phyloP scores from a whole-genome alignment of 1,140 invertebrate genomes.

The Drosophila nikananu region DNA sequence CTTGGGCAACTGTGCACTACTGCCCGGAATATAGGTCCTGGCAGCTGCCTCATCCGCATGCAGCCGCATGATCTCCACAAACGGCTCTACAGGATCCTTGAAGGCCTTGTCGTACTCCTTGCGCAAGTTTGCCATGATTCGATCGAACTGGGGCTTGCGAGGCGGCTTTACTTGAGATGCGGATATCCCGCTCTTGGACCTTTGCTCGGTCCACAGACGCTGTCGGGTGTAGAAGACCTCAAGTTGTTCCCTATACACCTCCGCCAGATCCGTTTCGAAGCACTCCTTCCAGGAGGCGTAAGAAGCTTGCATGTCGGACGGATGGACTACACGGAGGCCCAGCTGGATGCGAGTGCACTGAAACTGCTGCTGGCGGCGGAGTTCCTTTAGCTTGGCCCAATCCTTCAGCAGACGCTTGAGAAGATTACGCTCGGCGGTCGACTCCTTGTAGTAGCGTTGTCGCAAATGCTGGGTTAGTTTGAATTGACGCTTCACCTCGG shows the following conservation, averaged over 20 bases:
- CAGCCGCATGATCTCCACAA: slow-evolving; percentile 81
- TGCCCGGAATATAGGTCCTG: background rate
- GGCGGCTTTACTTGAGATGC: slow-evolving; percentile 34
- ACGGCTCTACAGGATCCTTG: slow-evolving; percentile 86
- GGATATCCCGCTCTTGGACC: background rate
- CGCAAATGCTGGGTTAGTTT: slow-evolving; percentile 77
- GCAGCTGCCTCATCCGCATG: slow-evolving; percentile 43
- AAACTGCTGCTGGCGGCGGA: slow-evolving; percentile 75
- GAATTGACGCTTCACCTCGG: slow-evolving; percentile 49
- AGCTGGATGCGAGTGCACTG: slow-evolving; percentile 83
- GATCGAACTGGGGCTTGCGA: slow-evolving; percentile 75
- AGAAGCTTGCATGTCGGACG: slow-evolving; percentile 33
- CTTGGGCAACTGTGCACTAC: slow-evolving; percentile 47
- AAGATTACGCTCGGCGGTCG: slow-evolving; percentile 66
- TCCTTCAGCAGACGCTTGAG: slow-evolving; percentile 74
- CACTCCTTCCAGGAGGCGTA: slow-evolving; percentile 58
- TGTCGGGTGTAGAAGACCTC: slow-evolving; percentile 73
- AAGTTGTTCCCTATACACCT: slow-evolving; percentile 82
- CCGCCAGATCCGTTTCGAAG: slow-evolving; percentile 82
- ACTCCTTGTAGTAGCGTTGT: slow-evolving; percentile 78
- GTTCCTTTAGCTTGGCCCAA: slow-evolving; percentile 85
- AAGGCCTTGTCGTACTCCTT: slow-evolving; percentile 84
- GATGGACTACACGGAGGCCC: slow-evolving; percentile 72
- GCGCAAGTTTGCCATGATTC: slow-evolving; percentile 70
- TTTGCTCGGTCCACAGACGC: slow-evolving; percentile 49